Conservation (phyloP, 2,888 invertebrate species). For the Apotomis betuletana region DNA sequence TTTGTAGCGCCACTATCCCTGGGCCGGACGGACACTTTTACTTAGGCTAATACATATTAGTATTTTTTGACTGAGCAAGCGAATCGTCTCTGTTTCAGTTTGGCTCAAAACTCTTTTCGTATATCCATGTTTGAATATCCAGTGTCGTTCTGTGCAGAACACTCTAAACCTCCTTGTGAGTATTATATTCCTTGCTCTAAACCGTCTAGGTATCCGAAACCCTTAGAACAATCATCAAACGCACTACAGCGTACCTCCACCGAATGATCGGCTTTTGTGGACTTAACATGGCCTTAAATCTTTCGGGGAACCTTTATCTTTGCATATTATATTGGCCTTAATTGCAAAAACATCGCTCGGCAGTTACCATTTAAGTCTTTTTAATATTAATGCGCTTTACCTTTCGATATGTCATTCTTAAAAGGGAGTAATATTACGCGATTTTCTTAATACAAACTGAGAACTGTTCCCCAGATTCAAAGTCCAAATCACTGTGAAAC, state of each 20-base stretch:
- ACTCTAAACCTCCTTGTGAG: too few relatives aligned
- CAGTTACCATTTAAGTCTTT: conserved; percentile 37
- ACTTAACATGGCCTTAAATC: conserved; percentile 24
- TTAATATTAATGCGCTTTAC: conserved; percentile 14
- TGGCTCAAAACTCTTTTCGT: too few relatives aligned
- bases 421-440: background rate
- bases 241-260: background rate
- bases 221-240: background rate
- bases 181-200: too few relatives aligned
- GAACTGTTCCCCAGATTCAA: background rate
- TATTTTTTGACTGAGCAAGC: too few relatives aligned
- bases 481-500: background rate
- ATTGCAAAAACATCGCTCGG: conserved; percentile 38
- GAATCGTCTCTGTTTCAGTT: too few relatives aligned
- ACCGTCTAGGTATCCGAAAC: too few relatives aligned
- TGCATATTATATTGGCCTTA: conserved; percentile 36
- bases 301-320: conserved; percentile 20
- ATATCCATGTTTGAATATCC: too few relatives aligned
- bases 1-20: too few relatives aligned
- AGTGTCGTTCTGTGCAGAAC: too few relatives aligned
- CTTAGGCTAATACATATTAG: too few relatives aligned
- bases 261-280: background rate
- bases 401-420: background rate
- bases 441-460: background rate
- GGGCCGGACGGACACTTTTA: too few relatives aligned